phyloP scores from a whole-genome alignment of 2,888 invertebrate species.

The Drepana falcataria region DNA sequence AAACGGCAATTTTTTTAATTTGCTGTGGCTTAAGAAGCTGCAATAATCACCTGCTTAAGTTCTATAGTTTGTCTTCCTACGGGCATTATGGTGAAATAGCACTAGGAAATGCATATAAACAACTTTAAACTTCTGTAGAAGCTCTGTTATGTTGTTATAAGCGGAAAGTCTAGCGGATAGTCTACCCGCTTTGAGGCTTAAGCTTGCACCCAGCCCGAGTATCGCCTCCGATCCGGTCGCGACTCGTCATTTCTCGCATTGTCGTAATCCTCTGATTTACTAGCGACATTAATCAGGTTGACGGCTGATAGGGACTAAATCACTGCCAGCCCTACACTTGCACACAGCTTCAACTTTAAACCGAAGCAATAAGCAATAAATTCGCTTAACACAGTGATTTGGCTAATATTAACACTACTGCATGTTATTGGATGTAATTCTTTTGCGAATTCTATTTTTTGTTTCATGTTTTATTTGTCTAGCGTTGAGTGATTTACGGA shows the following conservation, averaged over 20 bases:
- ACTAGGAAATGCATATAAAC: too few relatives aligned
- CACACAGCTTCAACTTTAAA: slow-evolving; percentile 40
- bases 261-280: slow-evolving; percentile 79
- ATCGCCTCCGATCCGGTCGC: slow-evolving; percentile 68
- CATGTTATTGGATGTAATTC: slow-evolving; percentile 76
- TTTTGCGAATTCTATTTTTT: slow-evolving; percentile 68
- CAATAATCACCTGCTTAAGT: too few relatives aligned
- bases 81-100: too few relatives aligned
- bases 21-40: too few relatives aligned
- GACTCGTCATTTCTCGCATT: slow-evolving; percentile 79
- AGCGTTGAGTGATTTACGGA: slow-evolving; percentile 59
- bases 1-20: too few relatives aligned
- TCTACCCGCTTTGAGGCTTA: slow-evolving; percentile 3
- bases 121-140: too few relatives aligned
- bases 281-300: slow-evolving; percentile 77
- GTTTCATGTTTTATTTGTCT: slow-evolving; percentile 67
- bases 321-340: slow-evolving; percentile 55
- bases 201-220: slow-evolving; percentile 33
- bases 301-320: slow-evolving; percentile 78
- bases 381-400: slow-evolving; percentile 27
- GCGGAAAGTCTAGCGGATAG: too few relatives aligned
- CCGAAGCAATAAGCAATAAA: slow-evolving; percentile 30
- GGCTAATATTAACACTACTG: slow-evolving; percentile 64
- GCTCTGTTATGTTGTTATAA: too few relatives aligned
- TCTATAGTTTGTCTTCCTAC: too few relatives aligned